phyloP scores from a whole-genome alignment of 2,888 invertebrate genomes.

The Macrophya annulata region DNA sequence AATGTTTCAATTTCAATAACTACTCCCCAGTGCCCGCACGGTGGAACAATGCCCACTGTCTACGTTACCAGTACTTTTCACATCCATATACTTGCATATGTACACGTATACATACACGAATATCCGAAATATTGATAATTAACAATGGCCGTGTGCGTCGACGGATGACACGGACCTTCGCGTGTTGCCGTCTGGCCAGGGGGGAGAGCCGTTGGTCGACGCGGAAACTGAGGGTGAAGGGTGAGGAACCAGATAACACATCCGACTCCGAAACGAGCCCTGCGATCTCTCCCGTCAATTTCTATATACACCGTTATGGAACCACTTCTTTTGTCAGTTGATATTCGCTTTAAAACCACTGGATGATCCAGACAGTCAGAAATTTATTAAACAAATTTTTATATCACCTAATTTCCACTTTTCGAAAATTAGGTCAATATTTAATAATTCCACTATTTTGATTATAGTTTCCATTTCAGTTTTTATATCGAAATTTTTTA shows the following conservation, averaged over 20 bases:
- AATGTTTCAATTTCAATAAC: constrained; percentile 80
- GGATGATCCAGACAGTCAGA: too few species aligned
- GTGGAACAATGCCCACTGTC: constrained; percentile 57
- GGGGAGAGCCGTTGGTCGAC: constrained; percentile 53
- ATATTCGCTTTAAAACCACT: neutral
- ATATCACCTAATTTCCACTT: neutral
- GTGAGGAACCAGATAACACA: constrained; percentile 58
- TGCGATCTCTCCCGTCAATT: neutral
- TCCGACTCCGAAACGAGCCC: constrained; percentile 15
- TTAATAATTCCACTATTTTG: neutral
- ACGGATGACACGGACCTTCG: constrained; percentile 45
- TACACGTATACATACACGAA: constrained; percentile 60
- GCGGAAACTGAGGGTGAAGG: constrained; percentile 53
- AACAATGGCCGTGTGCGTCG: constrained; percentile 72
- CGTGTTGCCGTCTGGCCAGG: constrained; percentile 29
- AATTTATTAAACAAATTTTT: neutral
- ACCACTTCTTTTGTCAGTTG: neutral
- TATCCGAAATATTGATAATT: constrained; percentile 79
- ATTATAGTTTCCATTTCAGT: neutral
- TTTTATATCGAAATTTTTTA: neutral
- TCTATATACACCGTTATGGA: constrained; percentile 4
- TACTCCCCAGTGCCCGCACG: constrained; percentile 77
- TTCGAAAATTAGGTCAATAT: neutral
- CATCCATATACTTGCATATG: constrained; percentile 22
- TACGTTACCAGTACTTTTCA: constrained; percentile 52